Evolutionary conservation across 2,888 invertebrate genomes (phyloP).

Genomic region (Tenthredo livida): DNA sequence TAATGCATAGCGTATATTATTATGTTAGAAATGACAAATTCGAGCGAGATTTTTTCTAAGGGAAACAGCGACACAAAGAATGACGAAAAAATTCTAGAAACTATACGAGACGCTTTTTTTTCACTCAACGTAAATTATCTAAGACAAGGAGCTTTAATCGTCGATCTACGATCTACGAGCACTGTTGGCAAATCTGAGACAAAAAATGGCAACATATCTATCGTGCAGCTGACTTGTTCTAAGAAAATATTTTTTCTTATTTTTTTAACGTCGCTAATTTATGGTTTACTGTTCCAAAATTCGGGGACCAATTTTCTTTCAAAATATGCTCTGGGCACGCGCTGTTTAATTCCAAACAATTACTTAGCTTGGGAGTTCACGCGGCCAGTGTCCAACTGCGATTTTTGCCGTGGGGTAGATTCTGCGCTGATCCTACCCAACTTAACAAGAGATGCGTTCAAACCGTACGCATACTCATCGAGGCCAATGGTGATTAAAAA

Average conservation of each 20-base stretch:
- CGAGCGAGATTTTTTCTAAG: not conserved
- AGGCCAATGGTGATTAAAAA: slow-evolving; percentile 89
- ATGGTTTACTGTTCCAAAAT: slow-evolving; percentile 65
- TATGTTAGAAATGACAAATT: slow-evolving; percentile 16
- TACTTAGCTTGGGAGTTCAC: slow-evolving; percentile 93
- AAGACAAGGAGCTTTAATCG: slow-evolving; percentile 64
- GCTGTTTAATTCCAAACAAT: slow-evolving; percentile 91
- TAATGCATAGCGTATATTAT: slow-evolving; percentile 7
- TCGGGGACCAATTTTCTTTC: slow-evolving; percentile 64
- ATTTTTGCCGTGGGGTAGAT: slow-evolving; percentile 86
- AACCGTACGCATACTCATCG: slow-evolving; percentile 87
- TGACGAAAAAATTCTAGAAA: not conserved
- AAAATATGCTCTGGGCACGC: slow-evolving; percentile 76
- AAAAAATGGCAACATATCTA: slow-evolving; percentile 54
- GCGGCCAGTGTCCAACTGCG: slow-evolving; percentile 90
- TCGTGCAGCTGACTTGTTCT: slow-evolving; percentile 52
- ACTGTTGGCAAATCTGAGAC: slow-evolving; percentile 21
- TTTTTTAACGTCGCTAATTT: slow-evolving; percentile 64
- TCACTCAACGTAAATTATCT: slow-evolving; percentile 65
- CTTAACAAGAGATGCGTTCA: slow-evolving; percentile 85
- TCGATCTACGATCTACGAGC: slow-evolving; percentile 63
- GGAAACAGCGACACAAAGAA: not conserved
- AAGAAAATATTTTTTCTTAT: slow-evolving; percentile 58
- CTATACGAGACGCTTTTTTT: slow-evolving; percentile 65
- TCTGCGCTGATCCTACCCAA: slow-evolving; percentile 86